Base-by-base conservation (phyloP, 2,113 vertebrate species). In the Zosterops borbonicus region DNA sequence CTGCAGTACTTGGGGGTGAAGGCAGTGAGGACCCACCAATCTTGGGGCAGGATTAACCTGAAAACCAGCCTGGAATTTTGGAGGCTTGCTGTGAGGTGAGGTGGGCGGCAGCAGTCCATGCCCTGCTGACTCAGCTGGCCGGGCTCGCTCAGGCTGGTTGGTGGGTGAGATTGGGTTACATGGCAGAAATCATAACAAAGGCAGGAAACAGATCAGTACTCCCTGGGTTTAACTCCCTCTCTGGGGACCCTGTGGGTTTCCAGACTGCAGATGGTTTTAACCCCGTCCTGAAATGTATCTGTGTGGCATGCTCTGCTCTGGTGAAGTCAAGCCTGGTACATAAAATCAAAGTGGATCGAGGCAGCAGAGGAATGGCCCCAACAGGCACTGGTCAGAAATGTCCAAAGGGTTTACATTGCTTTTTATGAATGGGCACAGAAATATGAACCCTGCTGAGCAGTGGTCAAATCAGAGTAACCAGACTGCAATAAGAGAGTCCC, bases 171-270 rank as follows among this genome's bases (percentile, higher is more conserved):
- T 98, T 97, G 95, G 96, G 97, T 98, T 98, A 97, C 96, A 95
- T 96, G 96, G 97, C 95, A 98, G 98, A 98, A 99, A 99, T 98
- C 98, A 99, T 98, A 99, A 99, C 98, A 99, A 98, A 98, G 97
- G 98, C 98, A 99, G 98, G 98, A 99, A 99, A 98, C 98, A 98
- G 98, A 98, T 98, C 98, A 98, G 98, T 97, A 98, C 96, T 98
- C 98, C 98, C 95, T 93, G 96, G 97, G 96, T 98, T 98, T 98
- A 96, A 98, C 97, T 92, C 97, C 59, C 90, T 97, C 98, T 96
- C 83, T 46, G 62, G 95, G 97, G 97, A 97, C 96, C 37, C 94
- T 58, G 81, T 96, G 12, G 70, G 83, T 79, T 97, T 98, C 80
- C 85, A 97, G 97, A 95, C 97, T 95, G 96, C 98, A 98, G 97